Base-by-base conservation (phyloP, 1,140 invertebrate species). In the Diabrotica virgifera region DNA sequence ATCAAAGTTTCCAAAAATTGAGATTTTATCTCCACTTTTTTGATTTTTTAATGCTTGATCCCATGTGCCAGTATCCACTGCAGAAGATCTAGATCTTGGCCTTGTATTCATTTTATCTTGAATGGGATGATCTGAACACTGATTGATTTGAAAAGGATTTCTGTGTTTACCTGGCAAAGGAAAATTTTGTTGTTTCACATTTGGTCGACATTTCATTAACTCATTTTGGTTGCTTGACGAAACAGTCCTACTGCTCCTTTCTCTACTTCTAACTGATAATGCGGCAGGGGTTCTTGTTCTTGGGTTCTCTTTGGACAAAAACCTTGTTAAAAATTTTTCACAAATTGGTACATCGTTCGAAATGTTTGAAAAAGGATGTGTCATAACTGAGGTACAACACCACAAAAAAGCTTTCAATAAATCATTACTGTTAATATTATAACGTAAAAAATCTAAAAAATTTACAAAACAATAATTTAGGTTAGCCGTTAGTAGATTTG, bases 1-100 rank as follows among this genome's bases (percentile, higher is more conserved):
- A 65, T 78, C 76, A 66, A 75, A 77, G 54, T 68, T 74, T 35
- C 68, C 70, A 63, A 78, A 78, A 6, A 66, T 61, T n/a, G 71
- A 70, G n/a, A 72, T 54, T 52, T 72, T 72, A 46, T 74, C 72
- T 11, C 64, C 67, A 51, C 71, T 70, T 40, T 63, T 67, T 35
- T 72, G 67, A 37, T 67, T 62, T 24, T 68, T 70, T 35, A 78
- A 63, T 11, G 77, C 58, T 58, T 72, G 70, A 5, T 69, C 73
- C 77, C 77, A 78, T 0, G 77, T 66, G 59, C 75, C 72, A 7
- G 71, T 24, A 9, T 69, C 66, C 40, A 64, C 64, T 35, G 64
- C 67, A 35, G 64, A 66, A 8, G 65, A 66, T 52, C 62, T 71
- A 6, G 66, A 67, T 46, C 69, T 60, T 63, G 67, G 69, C 65